phyloP scores from a whole-genome alignment of 2,797 vertebrate species.

The Synaphobranchus kaupii region DNA sequence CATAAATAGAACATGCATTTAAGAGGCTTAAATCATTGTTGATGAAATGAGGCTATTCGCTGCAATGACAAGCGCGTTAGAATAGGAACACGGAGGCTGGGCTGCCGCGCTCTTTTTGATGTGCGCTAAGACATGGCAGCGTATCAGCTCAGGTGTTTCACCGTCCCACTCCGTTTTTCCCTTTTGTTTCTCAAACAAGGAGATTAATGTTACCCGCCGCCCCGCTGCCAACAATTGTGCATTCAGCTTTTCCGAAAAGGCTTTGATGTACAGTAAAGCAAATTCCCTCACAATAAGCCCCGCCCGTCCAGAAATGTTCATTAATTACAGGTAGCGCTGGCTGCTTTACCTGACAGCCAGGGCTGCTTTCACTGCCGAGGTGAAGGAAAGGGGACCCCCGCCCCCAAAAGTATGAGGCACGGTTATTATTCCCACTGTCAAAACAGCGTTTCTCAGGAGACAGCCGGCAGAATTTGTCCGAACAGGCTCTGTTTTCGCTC shows the following conservation, averaged over 20 bases:
- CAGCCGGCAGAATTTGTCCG: conserved; percentile 23
- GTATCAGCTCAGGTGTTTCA: conserved; percentile 33
- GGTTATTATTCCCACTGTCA: conserved; percentile 24
- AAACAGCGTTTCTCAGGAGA: conserved; percentile 21
- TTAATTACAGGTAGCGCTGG: conserved; percentile 53
- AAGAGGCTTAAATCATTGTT: conserved; percentile 70
- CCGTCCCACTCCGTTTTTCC: conserved; percentile 23
- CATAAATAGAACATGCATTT: conserved; percentile 64
- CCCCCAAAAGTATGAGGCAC: neutral
- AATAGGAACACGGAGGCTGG: conserved; percentile 38
- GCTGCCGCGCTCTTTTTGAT: conserved; percentile 38
- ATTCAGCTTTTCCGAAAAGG: conserved; percentile 56
- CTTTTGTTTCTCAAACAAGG: conserved; percentile 43
- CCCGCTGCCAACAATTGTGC: conserved; percentile 55
- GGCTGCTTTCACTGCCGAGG: conserved; percentile 31
- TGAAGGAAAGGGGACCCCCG: conserved; percentile 45
- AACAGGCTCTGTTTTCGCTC: conserved; percentile 21
- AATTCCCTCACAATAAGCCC: conserved; percentile 51
- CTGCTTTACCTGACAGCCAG: conserved; percentile 51
- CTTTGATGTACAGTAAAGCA: conserved; percentile 56
- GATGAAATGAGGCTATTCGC: conserved; percentile 66
- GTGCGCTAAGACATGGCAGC: conserved; percentile 33
- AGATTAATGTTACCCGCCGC: conserved; percentile 58
- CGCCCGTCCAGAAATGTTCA: conserved; percentile 59
- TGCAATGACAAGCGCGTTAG: conserved; percentile 54